phyloP scores from a whole-genome alignment of 2,113 vertebrate species.

The Phrynosoma blainvillii region DNA sequence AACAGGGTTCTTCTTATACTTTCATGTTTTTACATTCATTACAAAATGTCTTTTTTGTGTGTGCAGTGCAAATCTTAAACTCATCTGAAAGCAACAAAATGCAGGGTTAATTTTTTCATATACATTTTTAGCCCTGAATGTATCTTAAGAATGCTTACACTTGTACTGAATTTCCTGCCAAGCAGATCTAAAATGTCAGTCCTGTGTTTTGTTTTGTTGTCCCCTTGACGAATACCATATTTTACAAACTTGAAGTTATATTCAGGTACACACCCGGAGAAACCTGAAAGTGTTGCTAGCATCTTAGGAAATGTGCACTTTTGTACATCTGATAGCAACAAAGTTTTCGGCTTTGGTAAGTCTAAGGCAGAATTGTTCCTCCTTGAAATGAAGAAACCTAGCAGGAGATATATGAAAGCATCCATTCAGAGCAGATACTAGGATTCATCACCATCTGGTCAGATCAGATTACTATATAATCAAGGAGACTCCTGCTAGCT shows the following conservation, averaged over 20 bases:
- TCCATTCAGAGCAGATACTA: slow-evolving; percentile 67
- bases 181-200: background rate
- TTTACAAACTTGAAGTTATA: background rate
- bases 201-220: background rate
- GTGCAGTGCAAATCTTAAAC: background rate
- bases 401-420: slow-evolving; percentile 72
- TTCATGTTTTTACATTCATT: too few relatives aligned
- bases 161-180: background rate
- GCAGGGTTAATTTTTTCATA: background rate
- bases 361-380: slow-evolving; percentile 55
- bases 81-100: background rate
- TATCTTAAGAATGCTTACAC: background rate
- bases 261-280: background rate
- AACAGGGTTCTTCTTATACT: too few relatives aligned
- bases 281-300: slow-evolving; percentile 19
- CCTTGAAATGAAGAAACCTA: slow-evolving; percentile 65
- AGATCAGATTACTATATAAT: slow-evolving; percentile 77
- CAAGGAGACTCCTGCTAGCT: slow-evolving; percentile 71
- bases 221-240: background rate
- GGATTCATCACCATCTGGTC: slow-evolving; percentile 79
- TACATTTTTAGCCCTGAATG: background rate
- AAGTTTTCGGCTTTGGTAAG: slow-evolving; percentile 43
- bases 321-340: slow-evolving; percentile 50
- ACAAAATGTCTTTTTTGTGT: too few relatives aligned
- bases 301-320: slow-evolving; percentile 34